phyloP scores from a whole-genome alignment of 1,140 invertebrate genomes.

The Magallana gigas region DNA sequence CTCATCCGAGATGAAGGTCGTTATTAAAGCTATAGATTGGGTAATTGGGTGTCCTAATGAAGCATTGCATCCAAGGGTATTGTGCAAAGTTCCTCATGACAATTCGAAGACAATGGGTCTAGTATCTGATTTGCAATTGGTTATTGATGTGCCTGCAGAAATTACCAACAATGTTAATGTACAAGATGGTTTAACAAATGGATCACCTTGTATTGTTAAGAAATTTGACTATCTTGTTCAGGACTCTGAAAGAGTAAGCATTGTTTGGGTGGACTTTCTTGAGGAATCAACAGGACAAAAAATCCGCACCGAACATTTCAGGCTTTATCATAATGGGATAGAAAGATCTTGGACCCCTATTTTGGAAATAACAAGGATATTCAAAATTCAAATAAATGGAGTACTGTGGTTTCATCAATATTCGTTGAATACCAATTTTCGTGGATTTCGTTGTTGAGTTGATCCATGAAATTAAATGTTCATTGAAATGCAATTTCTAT shows the following conservation, averaged over 20 bases:
- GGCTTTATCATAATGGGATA: slow-evolving; percentile 48
- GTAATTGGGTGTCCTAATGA: not conserved
- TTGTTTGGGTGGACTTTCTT: slow-evolving; percentile 58
- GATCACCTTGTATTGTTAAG: slow-evolving; percentile 49
- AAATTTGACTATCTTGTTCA: slow-evolving; percentile 44
- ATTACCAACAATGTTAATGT: slow-evolving; percentile 46
- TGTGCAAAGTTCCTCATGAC: not conserved
- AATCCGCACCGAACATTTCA: slow-evolving; percentile 49
- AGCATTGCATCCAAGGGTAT: not conserved
- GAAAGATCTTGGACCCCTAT: not conserved
- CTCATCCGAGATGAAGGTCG: not conserved
- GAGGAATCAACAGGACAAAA: slow-evolving; percentile 32
- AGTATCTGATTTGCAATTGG: not conserved
- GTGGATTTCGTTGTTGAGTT: too few relatives aligned
- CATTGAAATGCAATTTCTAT: too few relatives aligned
- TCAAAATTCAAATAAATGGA: not conserved
- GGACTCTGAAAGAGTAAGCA: slow-evolving; percentile 13
- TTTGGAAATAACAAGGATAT: slow-evolving; percentile 51
- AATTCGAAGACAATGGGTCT: not conserved
- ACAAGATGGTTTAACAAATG: slow-evolving; percentile 59
- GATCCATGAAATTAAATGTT: too few relatives aligned
- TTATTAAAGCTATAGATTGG: slow-evolving; percentile 19
- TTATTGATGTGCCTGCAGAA: not conserved
- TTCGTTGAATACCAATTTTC: too few relatives aligned
- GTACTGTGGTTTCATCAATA: too few relatives aligned